Conservation (phyloP, 2,797 vertebrate species). For the Etheostoma perlongum region DNA sequence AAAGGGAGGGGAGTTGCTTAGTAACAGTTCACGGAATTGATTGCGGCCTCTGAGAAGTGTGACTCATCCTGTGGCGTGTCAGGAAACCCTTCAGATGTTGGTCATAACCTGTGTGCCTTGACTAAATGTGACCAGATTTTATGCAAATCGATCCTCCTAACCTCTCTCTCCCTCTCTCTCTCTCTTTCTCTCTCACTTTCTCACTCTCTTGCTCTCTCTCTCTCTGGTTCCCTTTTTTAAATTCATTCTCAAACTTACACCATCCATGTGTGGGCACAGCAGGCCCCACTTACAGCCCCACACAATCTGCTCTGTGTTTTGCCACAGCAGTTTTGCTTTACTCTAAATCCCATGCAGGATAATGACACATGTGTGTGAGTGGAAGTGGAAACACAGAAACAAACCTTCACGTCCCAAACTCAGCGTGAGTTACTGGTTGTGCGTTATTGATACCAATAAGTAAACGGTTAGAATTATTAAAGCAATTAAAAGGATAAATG, state of each 20-base stretch:
- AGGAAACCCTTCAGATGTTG: constrained; percentile 81
- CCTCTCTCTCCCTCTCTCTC: not conserved
- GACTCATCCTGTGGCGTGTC: constrained; percentile 75
- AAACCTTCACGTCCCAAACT: constrained; percentile 1
- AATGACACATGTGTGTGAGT: constrained; percentile 54
- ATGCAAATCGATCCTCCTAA: constrained; percentile 49
- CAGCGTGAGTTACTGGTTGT: not conserved
- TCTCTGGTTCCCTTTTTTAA: constrained; percentile 6
- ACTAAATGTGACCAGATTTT: constrained; percentile 50
- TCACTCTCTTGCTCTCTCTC: not conserved
- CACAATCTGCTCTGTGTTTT: not conserved
- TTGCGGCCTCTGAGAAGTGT: constrained; percentile 80
- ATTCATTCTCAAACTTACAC: constrained; percentile 35
- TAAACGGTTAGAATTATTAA: not conserved
- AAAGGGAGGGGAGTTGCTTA: constrained; percentile 45
- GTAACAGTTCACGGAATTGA: constrained; percentile 81
- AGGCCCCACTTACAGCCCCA: not conserved
- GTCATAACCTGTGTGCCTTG: constrained; percentile 55
- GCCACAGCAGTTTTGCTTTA: constrained; percentile 35
- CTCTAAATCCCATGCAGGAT: constrained; percentile 35
- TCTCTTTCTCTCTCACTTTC: constrained; percentile 4
- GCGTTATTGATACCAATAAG: constrained; percentile 3
- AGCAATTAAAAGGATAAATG: constrained; percentile 9
- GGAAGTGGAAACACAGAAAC: constrained; percentile 37
- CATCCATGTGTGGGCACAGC: not conserved